phyloP scores from a whole-genome alignment of 2,888 invertebrate species.

The Aradus depressus region DNA sequence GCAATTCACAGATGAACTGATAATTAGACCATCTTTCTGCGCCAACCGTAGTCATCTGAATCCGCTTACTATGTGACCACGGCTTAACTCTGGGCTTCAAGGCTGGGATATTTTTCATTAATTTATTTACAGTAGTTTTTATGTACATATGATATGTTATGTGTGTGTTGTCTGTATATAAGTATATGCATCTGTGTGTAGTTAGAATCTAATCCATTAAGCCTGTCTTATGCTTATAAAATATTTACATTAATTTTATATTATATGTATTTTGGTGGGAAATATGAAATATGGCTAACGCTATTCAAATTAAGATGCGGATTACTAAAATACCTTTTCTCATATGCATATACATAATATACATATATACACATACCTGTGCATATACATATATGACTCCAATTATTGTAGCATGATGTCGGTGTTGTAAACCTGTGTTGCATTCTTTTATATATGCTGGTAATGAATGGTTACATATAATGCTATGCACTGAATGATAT shows the following conservation, averaged over 20 bases:
- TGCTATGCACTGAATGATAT: conserved; percentile 13
- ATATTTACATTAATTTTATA: too few relatives aligned
- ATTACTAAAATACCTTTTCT: too few relatives aligned
- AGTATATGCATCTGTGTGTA: too few relatives aligned
- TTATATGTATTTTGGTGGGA: conserved; percentile 1
- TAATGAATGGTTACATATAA: conserved; percentile 11
- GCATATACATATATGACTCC: conserved; percentile 8
- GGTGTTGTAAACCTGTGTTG: conserved; percentile 25
- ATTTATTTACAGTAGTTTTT: conserved; percentile 12
- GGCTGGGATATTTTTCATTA: conserved; percentile 5
- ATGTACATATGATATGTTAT: conserved; percentile 17
- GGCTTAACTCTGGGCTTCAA: too few relatives aligned
- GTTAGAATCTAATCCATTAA: too few relatives aligned
- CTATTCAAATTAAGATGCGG: not conserved
- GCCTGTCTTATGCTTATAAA: too few relatives aligned
- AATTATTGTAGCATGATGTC: conserved; percentile 17
- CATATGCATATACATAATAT: not conserved
- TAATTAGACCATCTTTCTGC: too few relatives aligned
- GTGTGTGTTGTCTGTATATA: conserved; percentile 16
- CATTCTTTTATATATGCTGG: conserved; percentile 20
- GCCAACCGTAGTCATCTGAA: too few relatives aligned
- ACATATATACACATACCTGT: not conserved
- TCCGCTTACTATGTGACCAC: too few relatives aligned
- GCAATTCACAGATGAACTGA: too few relatives aligned
- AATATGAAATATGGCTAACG: conserved; percentile 1